A percentile compares a stretch with the other conserved stretches of the same genome.
Evolutionary conservation across 2,888 invertebrate species (phyloP).

Genomic region (Gastracanthus pulcherrimus): DNA sequence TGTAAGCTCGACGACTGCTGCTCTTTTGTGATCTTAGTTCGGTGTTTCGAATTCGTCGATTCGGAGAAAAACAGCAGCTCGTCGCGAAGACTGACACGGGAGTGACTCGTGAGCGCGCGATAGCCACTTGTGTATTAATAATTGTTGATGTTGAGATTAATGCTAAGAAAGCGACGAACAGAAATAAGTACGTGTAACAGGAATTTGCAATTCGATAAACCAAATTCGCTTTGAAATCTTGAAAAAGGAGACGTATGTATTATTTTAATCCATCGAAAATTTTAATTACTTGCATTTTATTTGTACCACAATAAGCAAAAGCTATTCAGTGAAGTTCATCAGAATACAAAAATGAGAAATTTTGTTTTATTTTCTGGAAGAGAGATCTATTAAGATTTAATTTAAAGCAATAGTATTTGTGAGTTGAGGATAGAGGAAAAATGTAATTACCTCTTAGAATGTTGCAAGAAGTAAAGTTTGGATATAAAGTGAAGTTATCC

Average conservation of each 20-base stretch:
- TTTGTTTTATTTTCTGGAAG: not conserved
- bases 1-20: conserved; percentile 50
- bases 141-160: conserved; percentile 58
- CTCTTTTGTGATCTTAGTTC: conserved; percentile 55
- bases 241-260: not conserved
- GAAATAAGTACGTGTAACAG: not conserved
- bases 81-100: conserved; percentile 57
- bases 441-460: not conserved
- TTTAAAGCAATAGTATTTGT: not conserved
- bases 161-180: conserved; percentile 28
- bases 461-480: not conserved
- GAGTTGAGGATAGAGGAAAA: conserved; percentile 1
- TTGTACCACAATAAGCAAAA: not conserved
- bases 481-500: not conserved
- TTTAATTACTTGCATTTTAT: not conserved
- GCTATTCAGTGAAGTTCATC: not conserved
- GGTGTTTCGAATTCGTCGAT: conserved; percentile 46
- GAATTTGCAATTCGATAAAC: conserved; percentile 21
- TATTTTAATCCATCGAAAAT: not conserved
- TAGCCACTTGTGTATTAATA: conserved; percentile 43
- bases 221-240: not conserved
- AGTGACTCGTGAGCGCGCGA: conserved; percentile 7
- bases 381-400: not conserved
- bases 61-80: conserved; percentile 50
- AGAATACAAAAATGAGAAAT: not conserved